These are phyloP conservation scores for Oryctolagus cuniculus DNA, from an alignment of 2,113 vertebrate species.

Conservation along the genomic window mOryCun1.1 NC_091453.1:124410001-124410500, in stretches of 20 bases:
- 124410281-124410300: background rate
- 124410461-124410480: background rate
- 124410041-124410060: background rate
- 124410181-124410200: background rate
- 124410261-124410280: background rate
- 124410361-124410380: background rate
- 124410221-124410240: background rate
- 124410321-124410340: background rate
- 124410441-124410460: background rate
- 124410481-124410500: background rate
- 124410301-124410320: background rate
- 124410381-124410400: background rate
- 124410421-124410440: background rate
- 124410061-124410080: background rate
- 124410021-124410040: background rate
- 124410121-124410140: background rate
- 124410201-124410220: background rate
- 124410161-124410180: background rate
- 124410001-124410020: background rate
- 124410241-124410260: background rate
- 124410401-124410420: background rate
- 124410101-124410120: background rate
- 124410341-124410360: background rate
- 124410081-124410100: slow-evolving; percentile 5
- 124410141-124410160: background rate